phyloP scores from a whole-genome alignment of 2,113 vertebrate genomes.

The Spheniscus mendiculus region DNA sequence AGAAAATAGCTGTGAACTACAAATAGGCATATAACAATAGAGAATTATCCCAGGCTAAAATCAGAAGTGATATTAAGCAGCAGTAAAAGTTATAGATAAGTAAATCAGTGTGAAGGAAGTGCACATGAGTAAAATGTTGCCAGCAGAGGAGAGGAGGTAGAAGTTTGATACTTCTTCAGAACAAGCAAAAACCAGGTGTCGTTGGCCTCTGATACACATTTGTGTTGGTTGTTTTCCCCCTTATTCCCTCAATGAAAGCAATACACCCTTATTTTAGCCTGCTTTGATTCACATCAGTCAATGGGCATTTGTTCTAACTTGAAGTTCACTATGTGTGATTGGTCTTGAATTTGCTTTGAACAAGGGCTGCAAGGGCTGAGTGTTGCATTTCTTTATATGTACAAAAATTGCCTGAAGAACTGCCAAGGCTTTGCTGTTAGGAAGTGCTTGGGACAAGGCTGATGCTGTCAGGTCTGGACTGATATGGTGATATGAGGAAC shows the following conservation, averaged over 20 bases:
- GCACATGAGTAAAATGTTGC: neutral
- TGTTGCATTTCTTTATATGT: neutral
- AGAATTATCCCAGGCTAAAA: neutral
- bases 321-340: neutral
- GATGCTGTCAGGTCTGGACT: neutral
- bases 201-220: neutral
- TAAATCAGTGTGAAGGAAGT: neutral
- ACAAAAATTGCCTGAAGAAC: neutral
- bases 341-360: neutral
- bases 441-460: neutral
- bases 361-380: neutral
- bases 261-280: neutral
- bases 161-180: neutral
- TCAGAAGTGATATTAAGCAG: neutral
- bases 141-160: neutral
- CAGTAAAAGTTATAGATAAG: neutral
- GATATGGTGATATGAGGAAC: accelerated
- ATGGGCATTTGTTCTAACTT: neutral
- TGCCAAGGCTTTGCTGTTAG: neutral
- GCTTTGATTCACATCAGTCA: neutral
- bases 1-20: neutral
- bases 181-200: accelerated
- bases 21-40: neutral
- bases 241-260: neutral
- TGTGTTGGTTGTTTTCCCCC: accelerated